phyloP scores from a whole-genome alignment of 2,113 vertebrate species.

The Myrmophylax atrothorax region DNA sequence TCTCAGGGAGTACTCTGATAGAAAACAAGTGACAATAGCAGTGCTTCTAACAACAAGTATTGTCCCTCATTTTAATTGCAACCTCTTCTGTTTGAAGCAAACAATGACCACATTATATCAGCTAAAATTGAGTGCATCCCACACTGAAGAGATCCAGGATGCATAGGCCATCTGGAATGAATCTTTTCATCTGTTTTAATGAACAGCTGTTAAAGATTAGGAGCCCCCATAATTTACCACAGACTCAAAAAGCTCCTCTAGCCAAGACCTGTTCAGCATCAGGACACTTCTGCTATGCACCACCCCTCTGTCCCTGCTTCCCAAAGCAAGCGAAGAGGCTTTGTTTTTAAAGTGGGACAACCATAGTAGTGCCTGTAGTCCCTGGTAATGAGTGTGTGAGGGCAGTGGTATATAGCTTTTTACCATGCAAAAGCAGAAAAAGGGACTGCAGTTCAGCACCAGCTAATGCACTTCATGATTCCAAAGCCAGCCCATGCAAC shows the following conservation, averaged over 20 bases:
- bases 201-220: neutral
- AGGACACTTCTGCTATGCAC: neutral
- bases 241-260: neutral
- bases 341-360: neutral
- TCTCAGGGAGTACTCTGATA: neutral
- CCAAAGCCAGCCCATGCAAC: neutral
- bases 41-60: neutral
- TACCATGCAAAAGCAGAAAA: neutral
- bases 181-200: neutral
- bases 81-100: neutral
- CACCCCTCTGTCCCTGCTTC: neutral
- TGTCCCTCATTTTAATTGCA: neutral
- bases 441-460: neutral
- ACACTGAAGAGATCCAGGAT: neutral
- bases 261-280: neutral
- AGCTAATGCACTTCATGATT: fast-evolving
- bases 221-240: neutral
- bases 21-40: neutral
- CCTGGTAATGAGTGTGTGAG: neutral
- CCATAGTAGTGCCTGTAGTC: neutral
- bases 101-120: neutral
- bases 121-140: neutral
- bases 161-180: neutral
- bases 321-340: neutral
- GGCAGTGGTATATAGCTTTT: neutral